Percentiles rank a stretch among this genome's conserved stretches.
Conservation (phyloP, 2,797 vertebrate genomes). For the Urocyon cinereoargenteus region DNA sequence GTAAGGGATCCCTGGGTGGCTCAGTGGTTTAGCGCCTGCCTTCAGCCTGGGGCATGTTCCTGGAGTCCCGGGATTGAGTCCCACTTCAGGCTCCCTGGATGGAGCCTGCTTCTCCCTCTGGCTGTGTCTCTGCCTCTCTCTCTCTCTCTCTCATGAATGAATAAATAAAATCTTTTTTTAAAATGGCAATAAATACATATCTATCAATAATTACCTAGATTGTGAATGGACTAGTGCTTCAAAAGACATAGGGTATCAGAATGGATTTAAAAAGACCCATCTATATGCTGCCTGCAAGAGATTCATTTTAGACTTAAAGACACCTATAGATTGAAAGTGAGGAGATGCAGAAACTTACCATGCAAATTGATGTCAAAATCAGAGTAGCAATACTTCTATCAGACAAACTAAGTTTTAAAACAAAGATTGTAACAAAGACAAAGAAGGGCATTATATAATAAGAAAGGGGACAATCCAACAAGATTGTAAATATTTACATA, state of each 20-base stretch:
- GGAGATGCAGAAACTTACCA: background rate
- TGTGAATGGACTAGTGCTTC: background rate
- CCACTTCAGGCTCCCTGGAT: too few species aligned
- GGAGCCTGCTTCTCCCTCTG: too few species aligned
- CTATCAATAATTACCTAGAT: background rate
- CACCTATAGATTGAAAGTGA: background rate
- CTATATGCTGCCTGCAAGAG: background rate
- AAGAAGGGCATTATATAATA: background rate
- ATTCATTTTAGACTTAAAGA: background rate
- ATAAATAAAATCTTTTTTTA: background rate
- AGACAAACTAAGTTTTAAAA: background rate
- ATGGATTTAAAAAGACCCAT: background rate
- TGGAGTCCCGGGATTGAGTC: too few species aligned
- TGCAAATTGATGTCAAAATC: background rate
- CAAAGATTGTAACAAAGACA: background rate
- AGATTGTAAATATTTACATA: background rate
- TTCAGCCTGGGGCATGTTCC: too few species aligned
- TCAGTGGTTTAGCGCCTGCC: too few species aligned
- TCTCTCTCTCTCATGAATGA: too few species aligned
- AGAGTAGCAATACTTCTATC: background rate
- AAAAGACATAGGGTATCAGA: background rate
- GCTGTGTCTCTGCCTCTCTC: too few species aligned
- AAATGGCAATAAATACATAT: background rate
- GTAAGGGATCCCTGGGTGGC: background rate
- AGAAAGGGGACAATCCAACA: background rate